Evolutionary conservation across 1,140 invertebrate genomes (phyloP), one percentile per base, ranked within the genome.

Genomic region (Drosophila carrolli): DNA sequence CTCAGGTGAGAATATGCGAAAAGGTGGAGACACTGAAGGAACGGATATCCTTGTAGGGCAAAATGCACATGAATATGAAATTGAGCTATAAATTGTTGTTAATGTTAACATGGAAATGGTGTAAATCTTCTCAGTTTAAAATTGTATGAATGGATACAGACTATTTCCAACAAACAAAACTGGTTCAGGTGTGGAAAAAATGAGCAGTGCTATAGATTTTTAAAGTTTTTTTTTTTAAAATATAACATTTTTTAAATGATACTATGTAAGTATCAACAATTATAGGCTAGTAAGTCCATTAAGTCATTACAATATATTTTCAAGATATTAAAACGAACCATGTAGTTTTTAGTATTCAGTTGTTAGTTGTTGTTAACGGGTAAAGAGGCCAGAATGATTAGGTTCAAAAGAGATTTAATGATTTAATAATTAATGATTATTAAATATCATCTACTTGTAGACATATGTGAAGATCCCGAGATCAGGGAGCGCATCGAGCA

Each of bases 391-490:
- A 23, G 23, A 23, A 23, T 23, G 23, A 23, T 23, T 23, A 23
- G 23, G 23, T 23, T 23, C 0, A 23, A 23, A 23, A 23, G 23
- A 4, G 23, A 23, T 23, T 23, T 23, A 23, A 23, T 23, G 23
- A 23, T 4, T 23, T 23, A 23, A 23, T 23, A 19, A 19, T 19
- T 19, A 19, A 1, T 19, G 19, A 2, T 19, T 2, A 19, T 19
- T 19, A 19, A 19, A 1, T 6, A 7, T 32, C 29, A 32, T 32
- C 5, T 8, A 7, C 8, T 32, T 32, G 29, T 48, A 98, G 98
- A 99, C 93, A 98, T 99, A 65, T 98, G 97, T 92, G 98, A 99
- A 93, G 98, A 99, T 93, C 96, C 96, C 0, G 98, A 99, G 93
- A 95, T 99, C 77, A 95, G 97, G 72, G 97, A 97, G 79, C 95